phyloP scores from a whole-genome alignment of 2,797 vertebrate species.

The Arrhamphus sclerolepis region DNA sequence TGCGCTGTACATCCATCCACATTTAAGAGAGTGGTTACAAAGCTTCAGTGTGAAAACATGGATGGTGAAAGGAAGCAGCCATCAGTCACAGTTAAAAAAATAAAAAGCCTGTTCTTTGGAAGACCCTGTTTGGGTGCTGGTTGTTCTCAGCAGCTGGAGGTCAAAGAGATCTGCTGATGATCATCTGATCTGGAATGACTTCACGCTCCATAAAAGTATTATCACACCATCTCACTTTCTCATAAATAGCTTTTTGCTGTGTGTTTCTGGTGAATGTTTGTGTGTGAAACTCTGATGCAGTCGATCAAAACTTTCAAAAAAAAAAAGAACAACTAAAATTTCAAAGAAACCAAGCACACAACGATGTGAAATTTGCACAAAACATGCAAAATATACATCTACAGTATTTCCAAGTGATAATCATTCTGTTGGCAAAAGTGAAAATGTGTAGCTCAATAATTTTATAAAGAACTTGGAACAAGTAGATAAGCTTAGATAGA shows the following conservation, averaged over 20 bases:
- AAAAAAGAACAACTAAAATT: neutral
- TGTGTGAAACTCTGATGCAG: neutral
- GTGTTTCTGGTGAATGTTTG: neutral
- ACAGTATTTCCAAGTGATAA: too few relatives aligned
- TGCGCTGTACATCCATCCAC: conserved; percentile 56
- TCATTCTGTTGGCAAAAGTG: too few relatives aligned
- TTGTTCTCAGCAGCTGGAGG: conserved; percentile 9
- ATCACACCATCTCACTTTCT: conserved; percentile 12
- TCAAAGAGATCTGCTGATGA: conserved; percentile 54
- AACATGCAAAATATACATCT: too few relatives aligned
- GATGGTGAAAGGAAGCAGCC: neutral
- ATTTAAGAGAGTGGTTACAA: conserved; percentile 26
- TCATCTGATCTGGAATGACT: conserved; percentile 45
- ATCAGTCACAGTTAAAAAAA: conserved; percentile 7
- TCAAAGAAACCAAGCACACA: too few relatives aligned
- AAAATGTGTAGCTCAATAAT: too few relatives aligned
- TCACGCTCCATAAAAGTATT: conserved; percentile 23
- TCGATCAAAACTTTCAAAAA: too few relatives aligned
- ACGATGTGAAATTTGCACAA: too few relatives aligned
- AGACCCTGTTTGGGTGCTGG: conserved; percentile 8
- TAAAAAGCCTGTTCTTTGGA: conserved; percentile 17
- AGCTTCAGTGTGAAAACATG: conserved; percentile 13
- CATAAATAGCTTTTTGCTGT: neutral
- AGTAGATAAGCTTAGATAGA: too few relatives aligned
- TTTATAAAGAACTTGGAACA: too few relatives aligned